A percentile compares a stretch with the other conserved stretches of the same genome.
These are phyloP conservation scores for Cephalopholis sonnerati DNA, from an alignment of 2,113 vertebrate species.

Conservation along the genomic window DNA sequence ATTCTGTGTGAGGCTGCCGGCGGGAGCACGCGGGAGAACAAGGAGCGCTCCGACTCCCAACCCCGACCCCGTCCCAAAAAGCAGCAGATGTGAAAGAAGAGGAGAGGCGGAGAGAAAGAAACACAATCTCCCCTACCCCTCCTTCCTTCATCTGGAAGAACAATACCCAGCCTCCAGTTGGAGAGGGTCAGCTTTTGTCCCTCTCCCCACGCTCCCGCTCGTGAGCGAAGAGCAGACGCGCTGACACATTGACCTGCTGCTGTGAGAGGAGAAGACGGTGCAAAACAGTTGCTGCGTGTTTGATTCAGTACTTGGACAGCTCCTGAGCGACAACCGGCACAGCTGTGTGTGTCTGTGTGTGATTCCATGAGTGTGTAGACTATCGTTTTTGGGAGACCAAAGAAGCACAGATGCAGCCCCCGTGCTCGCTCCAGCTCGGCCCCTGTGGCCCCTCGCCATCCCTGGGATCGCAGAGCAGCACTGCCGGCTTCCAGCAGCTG, in stretches of 20 bases:
- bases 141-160: conserved; percentile 69
- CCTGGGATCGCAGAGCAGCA: conserved; percentile 53
- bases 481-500: conserved; percentile 87
- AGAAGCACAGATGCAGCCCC: conserved; percentile 57
- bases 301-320: conserved; percentile 87
- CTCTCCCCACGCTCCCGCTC: conserved; percentile 48
- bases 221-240: conserved; percentile 57
- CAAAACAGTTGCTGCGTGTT: conserved; percentile 32
- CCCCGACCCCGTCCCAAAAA: conserved; percentile 42
- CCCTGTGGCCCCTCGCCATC: conserved; percentile 50
- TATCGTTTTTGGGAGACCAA: conserved; percentile 4
- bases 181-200: conserved; percentile 76
- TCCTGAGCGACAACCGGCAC: conserved; percentile 60
- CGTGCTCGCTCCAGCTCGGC: conserved; percentile 54
- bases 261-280: conserved; percentile 37
- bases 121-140: conserved; percentile 52
- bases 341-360: background rate
- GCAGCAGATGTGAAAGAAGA: conserved; percentile 77
- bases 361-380: conserved; percentile 38
- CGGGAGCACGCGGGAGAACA: background rate
- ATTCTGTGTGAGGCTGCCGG: conserved; percentile 33
- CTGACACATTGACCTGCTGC: conserved; percentile 72
- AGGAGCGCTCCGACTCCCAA: conserved; percentile 31
- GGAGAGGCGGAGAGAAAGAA: conserved; percentile 59
- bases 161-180: conserved; percentile 73